phyloP scores from a whole-genome alignment of 2,888 invertebrate species.

The Choreutis nemorana region DNA sequence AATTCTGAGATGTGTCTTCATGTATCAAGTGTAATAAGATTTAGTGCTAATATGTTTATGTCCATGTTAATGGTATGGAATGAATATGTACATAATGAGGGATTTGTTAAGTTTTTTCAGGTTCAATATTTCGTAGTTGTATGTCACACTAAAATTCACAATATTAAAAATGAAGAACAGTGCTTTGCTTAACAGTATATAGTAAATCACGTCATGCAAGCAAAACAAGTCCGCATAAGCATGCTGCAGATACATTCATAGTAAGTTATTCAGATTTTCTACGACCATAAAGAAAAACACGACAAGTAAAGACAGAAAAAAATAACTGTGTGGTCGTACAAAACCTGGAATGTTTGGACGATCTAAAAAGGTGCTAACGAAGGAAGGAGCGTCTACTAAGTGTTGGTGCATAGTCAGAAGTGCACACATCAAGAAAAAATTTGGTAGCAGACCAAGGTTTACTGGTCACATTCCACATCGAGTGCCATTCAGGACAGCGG shows the following conservation, averaged over 20 bases:
- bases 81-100: conserved; percentile 6
- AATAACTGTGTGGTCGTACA: no score
- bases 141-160: conserved; percentile 10
- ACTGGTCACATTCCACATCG: conserved; percentile 55
- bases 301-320: no score
- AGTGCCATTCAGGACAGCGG: conserved; percentile 38
- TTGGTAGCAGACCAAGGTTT: conserved; percentile 33
- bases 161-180: neutral
- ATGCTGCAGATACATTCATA: conserved; percentile 46
- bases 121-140: no score
- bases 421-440: conserved; percentile 48
- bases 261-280: no score
- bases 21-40: conserved; percentile 11
- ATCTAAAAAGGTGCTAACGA: conserved; percentile 64
- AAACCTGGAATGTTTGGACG: conserved; percentile 56
- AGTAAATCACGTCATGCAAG: no score
- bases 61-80: conserved; percentile 13
- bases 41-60: conserved; percentile 11
- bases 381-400: conserved; percentile 61
- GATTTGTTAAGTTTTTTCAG: no score
- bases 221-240: conserved; percentile 39
- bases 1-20: conserved; percentile 9
- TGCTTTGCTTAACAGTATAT: conserved; percentile 1
- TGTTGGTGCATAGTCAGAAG: conserved; percentile 50
- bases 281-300: no score